Percentiles rank a stretch among this genome's conserved stretches.
Evolutionary conservation across 2,797 vertebrate genomes (phyloP).

Genomic region (Vireo griseus): DNA sequence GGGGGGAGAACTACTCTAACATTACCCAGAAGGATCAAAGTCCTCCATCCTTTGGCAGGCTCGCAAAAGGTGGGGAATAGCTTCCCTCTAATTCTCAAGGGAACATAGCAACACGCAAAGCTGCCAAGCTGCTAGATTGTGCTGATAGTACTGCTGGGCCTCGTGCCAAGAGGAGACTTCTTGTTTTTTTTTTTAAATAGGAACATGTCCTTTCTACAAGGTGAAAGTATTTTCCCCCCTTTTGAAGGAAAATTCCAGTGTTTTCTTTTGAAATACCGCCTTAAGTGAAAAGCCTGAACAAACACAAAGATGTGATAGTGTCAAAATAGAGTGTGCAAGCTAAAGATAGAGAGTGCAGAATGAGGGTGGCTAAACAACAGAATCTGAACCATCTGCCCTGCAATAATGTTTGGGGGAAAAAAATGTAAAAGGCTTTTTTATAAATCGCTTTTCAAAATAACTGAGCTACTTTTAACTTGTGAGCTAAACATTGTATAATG

Average conservation of each 20-base stretch:
- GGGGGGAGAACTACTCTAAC: constrained; percentile 63
- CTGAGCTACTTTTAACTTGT: constrained; percentile 39
- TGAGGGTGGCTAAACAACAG: constrained; percentile 46
- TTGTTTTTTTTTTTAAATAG: neutral
- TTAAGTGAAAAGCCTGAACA: constrained; percentile 69
- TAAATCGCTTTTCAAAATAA: constrained; percentile 42
- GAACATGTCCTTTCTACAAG: constrained; percentile 71
- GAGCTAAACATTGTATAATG: constrained; percentile 55
- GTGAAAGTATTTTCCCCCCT: constrained; percentile 53
- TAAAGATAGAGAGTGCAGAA: constrained; percentile 53
- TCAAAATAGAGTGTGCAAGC: constrained; percentile 45
- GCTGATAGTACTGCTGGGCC: constrained; percentile 63
- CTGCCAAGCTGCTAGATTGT: constrained; percentile 63
- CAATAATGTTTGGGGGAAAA: constrained; percentile 45
- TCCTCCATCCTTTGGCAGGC: constrained; percentile 63
- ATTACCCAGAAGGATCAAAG: constrained; percentile 72
- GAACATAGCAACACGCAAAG: constrained; percentile 59
- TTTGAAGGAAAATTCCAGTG: constrained; percentile 69
- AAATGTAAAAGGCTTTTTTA: constrained; percentile 29
- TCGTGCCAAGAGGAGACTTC: constrained; percentile 48
- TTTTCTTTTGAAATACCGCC: constrained; percentile 66
- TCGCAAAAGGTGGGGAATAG: constrained; percentile 39
- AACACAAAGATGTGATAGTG: constrained; percentile 52
- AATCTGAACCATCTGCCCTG: constrained; percentile 50
- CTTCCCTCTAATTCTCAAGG: constrained; percentile 62